Base-by-base conservation (phyloP, 1,140 invertebrate species). In the Diachasma alloeum region DNA sequence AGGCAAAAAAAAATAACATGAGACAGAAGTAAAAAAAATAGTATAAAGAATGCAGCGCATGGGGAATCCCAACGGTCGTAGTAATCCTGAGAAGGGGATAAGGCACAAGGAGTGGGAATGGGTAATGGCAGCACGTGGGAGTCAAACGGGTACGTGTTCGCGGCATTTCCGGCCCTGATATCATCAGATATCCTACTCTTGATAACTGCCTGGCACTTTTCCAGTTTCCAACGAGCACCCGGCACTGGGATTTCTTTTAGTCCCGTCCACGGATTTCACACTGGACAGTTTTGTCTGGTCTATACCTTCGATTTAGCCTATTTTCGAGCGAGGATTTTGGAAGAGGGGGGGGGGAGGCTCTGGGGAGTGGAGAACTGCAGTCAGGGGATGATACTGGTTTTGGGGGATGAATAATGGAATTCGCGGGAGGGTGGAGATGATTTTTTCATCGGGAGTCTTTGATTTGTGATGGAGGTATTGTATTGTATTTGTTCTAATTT, bases 171-270 rank as follows among this genome's bases (percentile, higher is more conserved):
- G 75, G 75, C n/a, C 69, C 31, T 76, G 75, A 72, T 79, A 79
- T 79, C 78, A 77, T 77, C 75, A 74, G 59, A 75, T 74, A 79
- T 79, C 76, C 72, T 79, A 69, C 74, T 72, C 68, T 67, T 75
- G 78, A 79, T 79, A 77, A 79, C 78, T 72, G 73, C 66, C 75
- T 79, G 78, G 78, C 78, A 79, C 68, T 79, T 79, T 77, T 79
- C 75, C 75, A 76, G 75, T 48, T 72, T 26, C 15, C 48, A 19
- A 68, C 69, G 77, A 74, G 76, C 36, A 56, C 77, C 59, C 19
- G 39, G 39, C 37, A 44, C 70, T 69, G 39, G 59, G 36, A 48
- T 78, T 67, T 75, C 44, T 70, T 78, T 72, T 72, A 75, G 69
- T 73, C 37, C 70, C 66, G 37, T 74, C 37, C n/a, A 70, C 72